Base-by-base conservation (phyloP, 2,113 vertebrate species). In the Cynocephalus volans region DNA sequence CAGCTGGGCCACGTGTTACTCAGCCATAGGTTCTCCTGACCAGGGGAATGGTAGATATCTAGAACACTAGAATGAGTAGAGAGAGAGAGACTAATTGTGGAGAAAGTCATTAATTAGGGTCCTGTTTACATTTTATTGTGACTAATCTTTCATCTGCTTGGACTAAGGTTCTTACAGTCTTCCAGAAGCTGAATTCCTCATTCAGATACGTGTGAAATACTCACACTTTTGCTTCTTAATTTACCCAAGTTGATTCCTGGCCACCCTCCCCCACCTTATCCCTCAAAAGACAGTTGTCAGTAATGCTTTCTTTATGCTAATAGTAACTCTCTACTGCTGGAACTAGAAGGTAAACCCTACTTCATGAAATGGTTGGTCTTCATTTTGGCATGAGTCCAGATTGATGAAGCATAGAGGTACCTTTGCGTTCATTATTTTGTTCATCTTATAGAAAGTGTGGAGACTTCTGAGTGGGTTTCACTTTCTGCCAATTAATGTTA, bases 371-470 rank as follows among this genome's bases (percentile, higher is more conserved):
- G 24, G 50, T 72, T 65, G 50, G 36, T 83, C 75, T 88, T 95
- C 45, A 28, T 96, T 93, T 97, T 90, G 75, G 69, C 80, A 36
- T 73, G 36, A 36, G 69, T 80, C 70, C 79, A 88, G 83, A 82
- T 14, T 64, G 83, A 52, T 75, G 64, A 89, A 88, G 10, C 83
- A 60, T 31, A 24, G 33, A 82, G 50, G 28, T 52, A 76, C 45
- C 90, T 93, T 75, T 86, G 56, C 58, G 17, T 80, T 73, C 36
- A 17, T 79, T 76, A 50, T 64, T 75, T 88, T 86, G 80, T 60
- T 89, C 90, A 60, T 92, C 79, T 95, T 88, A 9, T 77, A 93
- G 77, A 95, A 94, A 94, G 84, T 45, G 31, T 33, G 58, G 58
- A 86, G 88, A 75, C n/a, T 83, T 82, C 88, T 75, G 69, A 56